These are phyloP conservation scores for Ochropleura plecta DNA, from an alignment of 2,888 invertebrate genomes.

Conservation along the genomic window DNA sequence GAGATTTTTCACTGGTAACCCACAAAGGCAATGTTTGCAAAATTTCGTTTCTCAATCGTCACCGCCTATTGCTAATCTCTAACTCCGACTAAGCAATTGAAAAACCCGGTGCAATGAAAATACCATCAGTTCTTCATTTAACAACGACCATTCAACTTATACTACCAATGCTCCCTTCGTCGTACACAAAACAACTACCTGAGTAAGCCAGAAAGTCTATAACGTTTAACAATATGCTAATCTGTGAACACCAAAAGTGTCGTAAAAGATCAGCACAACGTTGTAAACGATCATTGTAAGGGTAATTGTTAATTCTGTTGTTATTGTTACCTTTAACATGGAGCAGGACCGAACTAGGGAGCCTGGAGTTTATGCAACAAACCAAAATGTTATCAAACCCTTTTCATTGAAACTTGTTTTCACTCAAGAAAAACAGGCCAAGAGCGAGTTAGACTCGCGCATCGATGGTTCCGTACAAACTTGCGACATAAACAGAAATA, in stretches of 20 bases:
- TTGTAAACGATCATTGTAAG: slow-evolving; percentile 40
- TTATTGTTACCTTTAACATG: slow-evolving; percentile 39
- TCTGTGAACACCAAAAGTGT: neutral
- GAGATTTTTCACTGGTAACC: no score
- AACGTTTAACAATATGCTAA: slow-evolving; percentile 48
- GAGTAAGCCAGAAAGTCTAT: slow-evolving; percentile 14
- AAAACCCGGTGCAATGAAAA: neutral
- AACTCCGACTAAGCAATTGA: no score
- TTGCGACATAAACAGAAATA: no score
- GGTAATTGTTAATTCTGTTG: slow-evolving; percentile 52
- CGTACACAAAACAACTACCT: slow-evolving; percentile 15
- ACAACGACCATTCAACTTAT: neutral
- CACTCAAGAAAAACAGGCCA: no score
- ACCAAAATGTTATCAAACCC: neutral
- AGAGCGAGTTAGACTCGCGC: no score
- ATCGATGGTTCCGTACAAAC: no score
- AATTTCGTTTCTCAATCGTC: no score
- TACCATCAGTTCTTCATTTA: neutral
- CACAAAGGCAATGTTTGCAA: no score
- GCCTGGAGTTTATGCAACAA: neutral
- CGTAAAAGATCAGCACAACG: slow-evolving; percentile 53
- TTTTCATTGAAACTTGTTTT: neutral
- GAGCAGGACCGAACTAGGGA: slow-evolving; percentile 23
- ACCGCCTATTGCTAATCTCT: no score
- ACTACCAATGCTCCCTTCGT: neutral